A percentile compares a stretch with the other conserved stretches of the same genome.
Evolutionary conservation across 2,113 vertebrate genomes (phyloP).

Genomic region (Megaceryle torquata): DNA sequence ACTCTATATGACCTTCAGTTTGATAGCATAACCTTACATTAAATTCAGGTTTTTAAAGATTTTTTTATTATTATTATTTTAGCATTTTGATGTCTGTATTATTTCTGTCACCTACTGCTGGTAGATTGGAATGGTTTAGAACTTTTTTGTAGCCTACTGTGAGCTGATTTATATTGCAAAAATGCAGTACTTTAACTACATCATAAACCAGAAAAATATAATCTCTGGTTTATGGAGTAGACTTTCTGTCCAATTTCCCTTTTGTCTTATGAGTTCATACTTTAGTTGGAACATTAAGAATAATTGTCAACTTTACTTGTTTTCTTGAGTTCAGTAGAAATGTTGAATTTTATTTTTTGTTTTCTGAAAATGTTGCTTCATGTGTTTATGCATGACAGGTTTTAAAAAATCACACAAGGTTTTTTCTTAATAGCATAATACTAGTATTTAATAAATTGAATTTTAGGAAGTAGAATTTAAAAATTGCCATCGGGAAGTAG

Average conservation of each 20-base stretch:
- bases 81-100: neutral
- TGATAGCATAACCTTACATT: neutral
- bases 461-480: neutral
- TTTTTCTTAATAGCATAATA: neutral
- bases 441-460: neutral
- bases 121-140: neutral
- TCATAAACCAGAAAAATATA: no score
- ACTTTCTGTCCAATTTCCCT: fast-evolving
- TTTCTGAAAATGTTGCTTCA: neutral
- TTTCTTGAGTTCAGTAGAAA: neutral
- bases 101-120: neutral
- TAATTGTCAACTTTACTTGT: neutral
- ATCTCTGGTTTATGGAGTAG: neutral
- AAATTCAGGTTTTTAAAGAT: neutral
- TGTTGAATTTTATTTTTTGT: neutral
- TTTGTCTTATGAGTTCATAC: neutral
- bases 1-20: neutral
- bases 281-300: neutral
- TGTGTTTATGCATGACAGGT: neutral
- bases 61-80: neutral
- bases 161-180: neutral
- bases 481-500: neutral
- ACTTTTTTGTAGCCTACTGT: neutral
- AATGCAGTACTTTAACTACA: neutral
- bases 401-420: neutral